Conservation (phyloP, 2,113 vertebrate species). For the Ophiodon elongatus region DNA sequence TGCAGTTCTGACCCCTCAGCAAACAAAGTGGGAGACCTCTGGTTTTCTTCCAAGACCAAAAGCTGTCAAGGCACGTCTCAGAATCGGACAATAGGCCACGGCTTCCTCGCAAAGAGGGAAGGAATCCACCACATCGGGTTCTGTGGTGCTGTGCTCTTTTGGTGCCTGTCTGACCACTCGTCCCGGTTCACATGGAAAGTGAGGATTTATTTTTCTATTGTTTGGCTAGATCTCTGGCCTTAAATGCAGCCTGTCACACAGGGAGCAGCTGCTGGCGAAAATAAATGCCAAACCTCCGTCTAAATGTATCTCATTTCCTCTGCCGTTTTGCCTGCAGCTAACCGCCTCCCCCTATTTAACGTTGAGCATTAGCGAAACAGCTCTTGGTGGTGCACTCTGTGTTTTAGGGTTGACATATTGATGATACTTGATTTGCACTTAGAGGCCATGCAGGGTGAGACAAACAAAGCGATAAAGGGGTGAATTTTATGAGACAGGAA, state of each 20-base stretch:
- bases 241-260: constrained; percentile 72
- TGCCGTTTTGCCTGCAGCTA: constrained; percentile 30
- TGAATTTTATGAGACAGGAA: constrained; percentile 8
- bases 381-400: constrained; percentile 36
- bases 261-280: constrained; percentile 62
- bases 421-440: constrained; percentile 59
- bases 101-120: constrained; percentile 56
- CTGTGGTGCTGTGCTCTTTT: constrained; percentile 32
- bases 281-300: constrained; percentile 44
- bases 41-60: constrained; percentile 56
- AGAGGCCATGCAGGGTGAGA: constrained; percentile 17
- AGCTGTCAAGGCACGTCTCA: constrained; percentile 58
- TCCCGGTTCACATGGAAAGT: constrained; percentile 47
- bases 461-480: constrained; percentile 41
- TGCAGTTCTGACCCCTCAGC: constrained; percentile 42
- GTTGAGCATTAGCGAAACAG: constrained; percentile 37
- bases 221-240: constrained; percentile 50
- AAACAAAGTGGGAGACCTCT: constrained; percentile 56
- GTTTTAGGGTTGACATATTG: constrained; percentile 64
- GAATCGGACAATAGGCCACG: constrained; percentile 47
- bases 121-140: constrained; percentile 41
- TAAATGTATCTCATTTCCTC: constrained; percentile 72
- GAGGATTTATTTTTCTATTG: constrained; percentile 48
- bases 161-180: constrained; percentile 56
- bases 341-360: constrained; percentile 53